phyloP scores from a whole-genome alignment of 2,113 vertebrate genomes.

The Vulpes ferrilata region DNA sequence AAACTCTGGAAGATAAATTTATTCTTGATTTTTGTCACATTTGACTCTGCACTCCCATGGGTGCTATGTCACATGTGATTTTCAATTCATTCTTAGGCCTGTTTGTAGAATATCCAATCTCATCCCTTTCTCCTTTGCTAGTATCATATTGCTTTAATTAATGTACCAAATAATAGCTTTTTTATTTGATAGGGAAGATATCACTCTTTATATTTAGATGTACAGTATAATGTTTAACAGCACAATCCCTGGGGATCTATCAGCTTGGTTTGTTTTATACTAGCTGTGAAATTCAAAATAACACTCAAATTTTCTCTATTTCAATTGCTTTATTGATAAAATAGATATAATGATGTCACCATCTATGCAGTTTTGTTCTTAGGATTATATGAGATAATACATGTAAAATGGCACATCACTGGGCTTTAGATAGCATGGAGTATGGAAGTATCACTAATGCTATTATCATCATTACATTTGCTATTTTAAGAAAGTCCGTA shows the following conservation, averaged over 20 bases:
- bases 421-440: neutral
- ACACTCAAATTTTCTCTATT: neutral
- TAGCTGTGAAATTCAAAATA: neutral
- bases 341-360: neutral
- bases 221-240: neutral
- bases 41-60: accelerated
- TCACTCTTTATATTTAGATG: neutral
- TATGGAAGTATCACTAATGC: neutral
- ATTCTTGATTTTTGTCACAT: neutral
- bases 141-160: neutral
- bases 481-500: neutral
- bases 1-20: neutral
- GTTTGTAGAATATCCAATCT: neutral
- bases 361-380: neutral
- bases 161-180: neutral
- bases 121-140: neutral
- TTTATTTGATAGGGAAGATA: neutral
- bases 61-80: neutral
- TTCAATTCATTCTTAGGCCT: neutral
- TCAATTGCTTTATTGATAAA: neutral
- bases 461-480: neutral
- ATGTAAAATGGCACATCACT: neutral
- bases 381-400: neutral
- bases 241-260: neutral
- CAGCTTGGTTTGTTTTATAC: neutral